These are phyloP conservation scores for Gobio gobio DNA, from an alignment of 2,113 vertebrate species.

Conservation along the genomic window DNA sequence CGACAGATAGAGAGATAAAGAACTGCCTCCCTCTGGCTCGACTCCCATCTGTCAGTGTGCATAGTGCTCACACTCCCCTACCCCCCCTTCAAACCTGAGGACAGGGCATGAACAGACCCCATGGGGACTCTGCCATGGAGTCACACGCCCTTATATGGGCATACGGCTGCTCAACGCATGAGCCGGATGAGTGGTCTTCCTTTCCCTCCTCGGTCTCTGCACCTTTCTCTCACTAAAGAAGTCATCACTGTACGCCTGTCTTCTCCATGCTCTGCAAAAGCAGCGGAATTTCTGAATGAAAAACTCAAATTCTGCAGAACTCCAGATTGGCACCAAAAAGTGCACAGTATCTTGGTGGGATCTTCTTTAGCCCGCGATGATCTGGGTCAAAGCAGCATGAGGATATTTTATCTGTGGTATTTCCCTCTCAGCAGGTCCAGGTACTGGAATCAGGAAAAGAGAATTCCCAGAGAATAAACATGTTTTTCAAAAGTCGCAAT, in stretches of 20 bases:
- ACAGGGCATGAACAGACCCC: constrained; percentile 46
- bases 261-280: background rate
- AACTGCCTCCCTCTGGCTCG: constrained; percentile 28
- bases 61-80: constrained; percentile 47
- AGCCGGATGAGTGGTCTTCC: constrained; percentile 54
- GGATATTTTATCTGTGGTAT: constrained; percentile 40
- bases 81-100: constrained; percentile 39
- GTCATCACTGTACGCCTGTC: background rate
- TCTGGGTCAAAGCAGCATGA: constrained; percentile 46
- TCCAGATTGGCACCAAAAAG: background rate
- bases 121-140: constrained; percentile 40
- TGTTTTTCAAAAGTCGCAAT: constrained; percentile 71
- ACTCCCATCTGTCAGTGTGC: constrained; percentile 59
- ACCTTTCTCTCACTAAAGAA: constrained; percentile 1
- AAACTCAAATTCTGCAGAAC: background rate
- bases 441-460: constrained; percentile 59
- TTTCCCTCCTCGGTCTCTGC: constrained; percentile 48
- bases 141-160: constrained; percentile 61
- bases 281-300: background rate
- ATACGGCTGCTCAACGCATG: constrained; percentile 15
- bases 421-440: constrained; percentile 39
- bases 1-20: constrained; percentile 11
- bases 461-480: constrained; percentile 65
- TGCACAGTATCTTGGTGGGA: background rate
- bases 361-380: constrained; percentile 53